Percentiles rank a stretch among this genome's conserved stretches.
Evolutionary conservation across 2,888 invertebrate genomes (phyloP).

Genomic region (Orchestes rusci): DNA sequence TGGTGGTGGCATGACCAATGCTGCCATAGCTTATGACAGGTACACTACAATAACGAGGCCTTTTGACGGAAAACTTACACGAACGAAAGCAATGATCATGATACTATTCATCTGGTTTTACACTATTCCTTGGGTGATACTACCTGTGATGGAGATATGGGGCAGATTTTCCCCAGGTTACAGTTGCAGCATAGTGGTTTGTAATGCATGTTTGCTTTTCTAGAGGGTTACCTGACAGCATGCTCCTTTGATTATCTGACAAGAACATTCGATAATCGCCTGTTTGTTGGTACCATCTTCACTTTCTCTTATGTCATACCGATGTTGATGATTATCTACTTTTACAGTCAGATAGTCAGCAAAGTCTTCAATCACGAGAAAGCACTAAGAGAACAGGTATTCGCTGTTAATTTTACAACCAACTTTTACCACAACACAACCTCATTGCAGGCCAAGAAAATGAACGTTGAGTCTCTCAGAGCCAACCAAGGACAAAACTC

Average conservation of each 20-base stretch:
- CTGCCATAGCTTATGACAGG: slow-evolving; percentile 81
- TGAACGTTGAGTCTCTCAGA: slow-evolving; percentile 81
- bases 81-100: slow-evolving; percentile 72
- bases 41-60: slow-evolving; percentile 73
- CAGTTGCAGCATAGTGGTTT: background rate
- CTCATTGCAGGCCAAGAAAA: slow-evolving; percentile 74
- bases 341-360: slow-evolving; percentile 80
- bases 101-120: slow-evolving; percentile 68
- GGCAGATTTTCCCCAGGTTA: slow-evolving; percentile 77
- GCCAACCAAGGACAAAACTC: slow-evolving; percentile 58
- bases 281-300: slow-evolving; percentile 72
- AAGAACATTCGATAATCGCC: slow-evolving; percentile 68
- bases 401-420: too few species aligned
- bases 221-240: slow-evolving; percentile 86
- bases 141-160: slow-evolving; percentile 78
- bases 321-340: slow-evolving; percentile 69
- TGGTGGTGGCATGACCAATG: slow-evolving; percentile 59
- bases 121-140: slow-evolving; percentile 70
- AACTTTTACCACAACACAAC: too few species aligned
- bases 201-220: slow-evolving; percentile 23
- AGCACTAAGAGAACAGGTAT: slow-evolving; percentile 58
- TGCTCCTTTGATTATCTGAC: slow-evolving; percentile 78
- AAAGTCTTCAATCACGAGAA: slow-evolving; percentile 84
- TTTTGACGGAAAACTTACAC: slow-evolving; percentile 72
- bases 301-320: slow-evolving; percentile 71